phyloP scores from a whole-genome alignment of 2,888 invertebrate species.

The Acronicta aceris region DNA sequence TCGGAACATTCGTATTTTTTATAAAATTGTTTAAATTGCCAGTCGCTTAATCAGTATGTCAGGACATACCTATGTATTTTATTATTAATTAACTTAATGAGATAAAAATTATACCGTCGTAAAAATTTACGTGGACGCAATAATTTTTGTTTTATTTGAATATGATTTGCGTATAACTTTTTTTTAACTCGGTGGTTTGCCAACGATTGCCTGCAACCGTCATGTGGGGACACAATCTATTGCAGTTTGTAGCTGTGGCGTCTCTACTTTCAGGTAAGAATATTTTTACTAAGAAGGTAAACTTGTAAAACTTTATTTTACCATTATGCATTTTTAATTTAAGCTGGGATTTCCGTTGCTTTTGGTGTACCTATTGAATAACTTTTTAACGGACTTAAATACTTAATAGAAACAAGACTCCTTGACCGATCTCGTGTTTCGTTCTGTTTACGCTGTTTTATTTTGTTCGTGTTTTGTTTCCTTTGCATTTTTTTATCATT shows the following conservation, averaged over 20 bases:
- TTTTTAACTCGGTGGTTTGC: slow-evolving; percentile 27
- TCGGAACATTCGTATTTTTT: slow-evolving; percentile 14
- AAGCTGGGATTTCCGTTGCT: no score
- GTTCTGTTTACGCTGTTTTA: no score
- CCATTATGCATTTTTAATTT: no score
- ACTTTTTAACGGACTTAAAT: no score
- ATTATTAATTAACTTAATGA: not conserved
- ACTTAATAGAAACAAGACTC: no score
- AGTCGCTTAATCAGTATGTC: not conserved
- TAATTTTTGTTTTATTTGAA: slow-evolving; percentile 8
- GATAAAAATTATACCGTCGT: slow-evolving; percentile 3
- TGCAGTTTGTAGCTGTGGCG: slow-evolving; percentile 29
- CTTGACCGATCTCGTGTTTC: no score
- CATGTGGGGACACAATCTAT: slow-evolving; percentile 32
- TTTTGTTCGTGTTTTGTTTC: no score
- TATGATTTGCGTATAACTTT: slow-evolving; percentile 39
- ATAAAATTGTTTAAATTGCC: slow-evolving; percentile 4
- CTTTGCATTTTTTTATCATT: no score
- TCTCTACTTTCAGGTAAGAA: slow-evolving; percentile 49
- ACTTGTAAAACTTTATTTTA: not conserved
- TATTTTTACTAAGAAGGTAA: not conserved
- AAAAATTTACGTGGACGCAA: slow-evolving; percentile 2
- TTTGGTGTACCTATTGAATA: no score
- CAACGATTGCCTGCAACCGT: slow-evolving; percentile 4
- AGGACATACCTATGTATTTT: not conserved